Evolutionary conservation across 2,113 vertebrate genomes (phyloP).

Genomic region (Nerophis ophidion): DNA sequence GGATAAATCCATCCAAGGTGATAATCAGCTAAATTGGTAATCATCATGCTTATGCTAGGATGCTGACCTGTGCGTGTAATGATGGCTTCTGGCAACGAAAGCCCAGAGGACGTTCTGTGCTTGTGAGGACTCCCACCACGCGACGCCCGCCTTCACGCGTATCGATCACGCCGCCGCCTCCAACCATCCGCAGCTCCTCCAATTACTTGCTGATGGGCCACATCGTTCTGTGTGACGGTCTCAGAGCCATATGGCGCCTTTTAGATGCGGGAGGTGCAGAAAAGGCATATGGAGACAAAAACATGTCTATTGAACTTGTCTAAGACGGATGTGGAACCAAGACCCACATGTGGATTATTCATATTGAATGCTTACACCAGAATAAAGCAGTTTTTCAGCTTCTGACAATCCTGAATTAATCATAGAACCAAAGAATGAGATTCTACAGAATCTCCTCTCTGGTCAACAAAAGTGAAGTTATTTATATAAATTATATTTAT

Average conservation of each 20-base stretch:
- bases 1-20: conserved; percentile 36
- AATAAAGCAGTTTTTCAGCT: conserved; percentile 68
- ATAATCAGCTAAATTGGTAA: conserved; percentile 53
- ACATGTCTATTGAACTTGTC: conserved; percentile 51
- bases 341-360: conserved; percentile 65
- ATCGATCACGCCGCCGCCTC: conserved; percentile 48
- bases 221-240: conserved; percentile 47
- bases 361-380: conserved; percentile 63
- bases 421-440: too few relatives aligned
- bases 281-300: conserved; percentile 40
- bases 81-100: conserved; percentile 34
- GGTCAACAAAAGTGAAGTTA: too few relatives aligned
- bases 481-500: too few relatives aligned
- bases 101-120: conserved; percentile 31
- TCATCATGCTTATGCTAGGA: conserved; percentile 41
- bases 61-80: conserved; percentile 30
- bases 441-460: too few relatives aligned
- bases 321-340: conserved; percentile 62
- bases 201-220: conserved; percentile 60
- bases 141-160: conserved; percentile 22
- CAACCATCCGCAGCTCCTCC: conserved; percentile 43
- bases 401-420: conserved; percentile 69
- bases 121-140: conserved; percentile 17
- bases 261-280: conserved; percentile 20
- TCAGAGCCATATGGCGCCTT: conserved; percentile 31